Conservation (phyloP, 2,113 vertebrate genomes). For the Brienomyrus longianalis region DNA sequence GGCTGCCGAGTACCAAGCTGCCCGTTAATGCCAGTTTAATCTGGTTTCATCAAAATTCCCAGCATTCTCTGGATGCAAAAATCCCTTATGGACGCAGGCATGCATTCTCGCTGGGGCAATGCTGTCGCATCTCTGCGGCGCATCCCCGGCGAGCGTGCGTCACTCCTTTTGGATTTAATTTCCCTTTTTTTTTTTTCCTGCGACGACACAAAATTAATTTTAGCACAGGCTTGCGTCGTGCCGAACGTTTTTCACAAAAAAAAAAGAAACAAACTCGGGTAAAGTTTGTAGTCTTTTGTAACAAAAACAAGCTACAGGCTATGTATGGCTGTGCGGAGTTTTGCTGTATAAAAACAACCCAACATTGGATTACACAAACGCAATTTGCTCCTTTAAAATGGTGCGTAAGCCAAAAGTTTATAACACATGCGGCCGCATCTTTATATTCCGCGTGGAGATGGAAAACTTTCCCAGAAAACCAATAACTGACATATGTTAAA, state of each 20-base stretch:
- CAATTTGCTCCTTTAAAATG: neutral
- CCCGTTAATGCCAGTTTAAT: neutral
- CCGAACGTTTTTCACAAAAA: neutral
- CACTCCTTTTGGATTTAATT: neutral
- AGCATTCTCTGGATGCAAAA: constrained; percentile 4
- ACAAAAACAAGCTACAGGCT: neutral
- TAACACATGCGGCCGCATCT: neutral
- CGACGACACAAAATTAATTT: constrained; percentile 10
- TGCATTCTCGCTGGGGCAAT: neutral
- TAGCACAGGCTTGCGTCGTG: neutral
- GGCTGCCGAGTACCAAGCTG: neutral
- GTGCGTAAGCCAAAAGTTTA: neutral
- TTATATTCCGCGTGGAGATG: neutral
- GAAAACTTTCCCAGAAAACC: neutral
- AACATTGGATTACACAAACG: neutral
- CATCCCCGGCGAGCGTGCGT: neutral
- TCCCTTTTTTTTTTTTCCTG: neutral
- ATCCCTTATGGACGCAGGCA: neutral
- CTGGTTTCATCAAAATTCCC: neutral
- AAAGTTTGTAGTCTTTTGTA: neutral
- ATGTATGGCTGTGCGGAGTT: neutral
- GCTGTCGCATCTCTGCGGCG: neutral
- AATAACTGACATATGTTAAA: neutral
- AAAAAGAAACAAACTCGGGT: neutral
- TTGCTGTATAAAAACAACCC: neutral